A percentile compares a stretch with the other conserved stretches of the same genome.
These are phyloP conservation scores for Parazoanthus darwini DNA, from an alignment of 92 coral and sea anemone genomes.

Conservation along the genomic window DNA sequence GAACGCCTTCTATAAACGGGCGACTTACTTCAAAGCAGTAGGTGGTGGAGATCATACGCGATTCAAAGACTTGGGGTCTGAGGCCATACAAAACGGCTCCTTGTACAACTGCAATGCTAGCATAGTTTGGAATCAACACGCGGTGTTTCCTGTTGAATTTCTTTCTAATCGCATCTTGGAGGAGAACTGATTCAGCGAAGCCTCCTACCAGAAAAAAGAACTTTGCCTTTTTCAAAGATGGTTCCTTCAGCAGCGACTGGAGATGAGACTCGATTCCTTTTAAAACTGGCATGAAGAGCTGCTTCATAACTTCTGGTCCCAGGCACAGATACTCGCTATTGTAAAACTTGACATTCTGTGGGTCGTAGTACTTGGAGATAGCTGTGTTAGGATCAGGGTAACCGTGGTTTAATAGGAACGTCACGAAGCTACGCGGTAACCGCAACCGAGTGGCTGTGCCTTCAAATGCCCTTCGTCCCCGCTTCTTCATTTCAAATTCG, in stretches of 20 bases:
- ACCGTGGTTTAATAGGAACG: conserved; percentile 2
- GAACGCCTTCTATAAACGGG: background rate
- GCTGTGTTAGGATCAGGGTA: conserved; percentile 29
- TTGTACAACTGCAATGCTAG: background rate
- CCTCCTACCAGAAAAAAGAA: conserved; percentile 20
- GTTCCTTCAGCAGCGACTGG: background rate
- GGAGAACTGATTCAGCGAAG: conserved; percentile 19
- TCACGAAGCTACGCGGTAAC: conserved; percentile 45
- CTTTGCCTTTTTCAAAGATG: background rate
- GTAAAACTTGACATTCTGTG: conserved; percentile 33
- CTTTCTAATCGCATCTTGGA: conserved; percentile 12
- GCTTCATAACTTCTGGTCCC: conserved; percentile 26
- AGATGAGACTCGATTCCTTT: conserved; percentile 22
- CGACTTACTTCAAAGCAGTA: background rate
- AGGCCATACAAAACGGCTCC: conserved; percentile 31
- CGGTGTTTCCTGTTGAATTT: background rate
- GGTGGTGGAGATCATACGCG: conserved; percentile 5
- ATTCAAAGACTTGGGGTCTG: background rate
- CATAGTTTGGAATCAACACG: conserved; percentile 5
- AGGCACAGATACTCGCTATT: conserved; percentile 34
- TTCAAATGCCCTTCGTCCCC: conserved; percentile 36
- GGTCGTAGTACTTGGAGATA: conserved; percentile 15
- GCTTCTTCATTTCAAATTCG: conserved; percentile 56
- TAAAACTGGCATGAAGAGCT: conserved; percentile 43
- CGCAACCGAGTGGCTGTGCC: conserved; percentile 34